Conservation (phyloP, 2,888 invertebrate genomes). For the Mesopsocus fuscifrons region DNA sequence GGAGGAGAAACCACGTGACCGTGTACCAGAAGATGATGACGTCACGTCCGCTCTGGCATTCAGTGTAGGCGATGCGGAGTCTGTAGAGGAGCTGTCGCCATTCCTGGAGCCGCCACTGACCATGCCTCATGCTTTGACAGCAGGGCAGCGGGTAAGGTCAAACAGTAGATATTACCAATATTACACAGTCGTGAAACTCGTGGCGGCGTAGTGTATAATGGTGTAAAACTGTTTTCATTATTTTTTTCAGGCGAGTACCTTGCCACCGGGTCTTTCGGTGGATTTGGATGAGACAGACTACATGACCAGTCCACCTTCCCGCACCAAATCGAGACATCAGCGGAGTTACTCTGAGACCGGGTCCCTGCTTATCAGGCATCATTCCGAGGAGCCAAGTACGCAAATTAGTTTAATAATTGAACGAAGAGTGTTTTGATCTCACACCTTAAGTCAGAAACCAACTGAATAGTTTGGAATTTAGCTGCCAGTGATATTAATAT, state of each 20-base stretch:
- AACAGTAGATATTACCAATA: not conserved
- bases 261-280: not conserved
- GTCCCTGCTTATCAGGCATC: not conserved
- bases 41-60: not conserved
- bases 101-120: not conserved
- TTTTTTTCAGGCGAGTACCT: not conserved
- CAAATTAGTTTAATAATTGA: too few species aligned
- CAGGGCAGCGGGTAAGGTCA: too few species aligned
- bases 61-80: not conserved
- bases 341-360: constrained; percentile 7
- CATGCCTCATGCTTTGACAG: too few species aligned
- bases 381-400: too few species aligned
- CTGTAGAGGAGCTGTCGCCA: not conserved
- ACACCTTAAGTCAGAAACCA: too few species aligned
- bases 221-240: constrained; percentile 20
- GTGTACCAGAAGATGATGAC: not conserved
- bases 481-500: too few species aligned
- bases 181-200: too few species aligned
- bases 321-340: not conserved
- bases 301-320: not conserved
- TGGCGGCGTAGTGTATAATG: constrained; percentile 17
- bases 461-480: too few species aligned
- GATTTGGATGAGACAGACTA: not conserved
- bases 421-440: too few species aligned
- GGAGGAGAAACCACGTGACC: not conserved